Percentiles rank a stretch among this genome's conserved stretches.
Conservation (phyloP, 2,113 vertebrate species). For the Benitochromis conjunctus region DNA sequence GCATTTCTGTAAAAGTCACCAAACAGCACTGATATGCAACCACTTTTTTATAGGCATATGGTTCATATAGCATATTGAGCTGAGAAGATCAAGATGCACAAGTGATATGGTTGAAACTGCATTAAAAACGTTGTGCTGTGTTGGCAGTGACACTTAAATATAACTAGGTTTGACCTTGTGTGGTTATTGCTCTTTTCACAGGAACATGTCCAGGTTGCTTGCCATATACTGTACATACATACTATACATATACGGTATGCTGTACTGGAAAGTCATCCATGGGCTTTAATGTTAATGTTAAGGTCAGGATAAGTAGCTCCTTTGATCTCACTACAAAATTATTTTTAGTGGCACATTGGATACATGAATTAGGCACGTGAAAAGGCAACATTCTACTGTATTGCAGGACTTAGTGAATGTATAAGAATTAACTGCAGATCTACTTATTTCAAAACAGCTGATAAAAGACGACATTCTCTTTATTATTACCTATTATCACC, state of each 20-base stretch:
- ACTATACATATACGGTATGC: too few relatives aligned
- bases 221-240: too few relatives aligned
- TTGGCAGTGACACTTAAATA: not conserved
- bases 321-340: not conserved
- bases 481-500: not conserved
- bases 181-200: not conserved
- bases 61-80: not conserved
- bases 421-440: too few relatives aligned
- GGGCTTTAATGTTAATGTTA: not conserved
- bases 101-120: not conserved
- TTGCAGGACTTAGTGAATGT: not conserved
- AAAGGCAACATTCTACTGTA: not conserved
- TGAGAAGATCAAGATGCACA: not conserved
- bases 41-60: not conserved
- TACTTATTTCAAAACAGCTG: not conserved
- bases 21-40: not conserved
- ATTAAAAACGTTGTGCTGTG: not conserved
- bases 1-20: not conserved
- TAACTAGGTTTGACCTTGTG: not conserved
- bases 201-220: not conserved
- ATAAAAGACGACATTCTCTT: not conserved
- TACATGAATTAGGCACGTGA: not conserved
- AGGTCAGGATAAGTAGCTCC: not conserved
- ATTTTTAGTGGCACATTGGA: not conserved
- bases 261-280: not conserved